Base-by-base conservation (phyloP, 2,888 invertebrate species). In the Ormyrus thymus region DNA sequence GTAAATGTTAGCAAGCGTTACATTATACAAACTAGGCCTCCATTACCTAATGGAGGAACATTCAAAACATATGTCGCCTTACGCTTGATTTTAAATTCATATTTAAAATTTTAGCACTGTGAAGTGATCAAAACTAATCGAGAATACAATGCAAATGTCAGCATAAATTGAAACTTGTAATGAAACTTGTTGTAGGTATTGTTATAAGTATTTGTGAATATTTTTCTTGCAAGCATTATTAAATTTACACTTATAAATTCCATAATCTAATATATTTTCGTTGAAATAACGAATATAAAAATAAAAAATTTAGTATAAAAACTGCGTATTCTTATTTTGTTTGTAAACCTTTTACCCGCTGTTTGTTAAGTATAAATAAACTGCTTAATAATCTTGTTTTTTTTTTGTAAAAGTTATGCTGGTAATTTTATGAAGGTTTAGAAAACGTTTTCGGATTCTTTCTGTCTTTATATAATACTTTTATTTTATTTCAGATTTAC, bases 131-230 rank as follows among this genome's bases (percentile, higher is more conserved):
- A 68, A 73, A n/a, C 6, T 61, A 71, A 56, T 68, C n/a, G 13
- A 73, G 13, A 53, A 51, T 11, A 77, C 11, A 61, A 66, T 13
- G 15, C 53, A 65, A 77, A 65, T 70, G 46, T 11, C 10, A 68
- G 58, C 59, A 76, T 53, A 46, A 78, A 65, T 70, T 74, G 46
- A 59, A 13, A 13, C 59, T 48, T 81, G 62, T 78, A 78, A 66
- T 68, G 13, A 75, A 64, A 69, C 13, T 76, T 80, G 46, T 80
- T 69, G 56, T 75, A 72, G 56, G 59, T 78, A 71, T 76, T 76
- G 79, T 76, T 81, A 68, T 70, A 81, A 79, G 62, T 76, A 76
- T 72, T 79, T 81, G 68, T 81, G 76, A 81, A 79, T 76, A 79
- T 81, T 81, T 78, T 79, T 79, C 62, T 81, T 46, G 53, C 59